These are phyloP conservation scores for Pseudoips prasinana DNA, from an alignment of 2,888 invertebrate species.

Conservation along the genomic window DNA sequence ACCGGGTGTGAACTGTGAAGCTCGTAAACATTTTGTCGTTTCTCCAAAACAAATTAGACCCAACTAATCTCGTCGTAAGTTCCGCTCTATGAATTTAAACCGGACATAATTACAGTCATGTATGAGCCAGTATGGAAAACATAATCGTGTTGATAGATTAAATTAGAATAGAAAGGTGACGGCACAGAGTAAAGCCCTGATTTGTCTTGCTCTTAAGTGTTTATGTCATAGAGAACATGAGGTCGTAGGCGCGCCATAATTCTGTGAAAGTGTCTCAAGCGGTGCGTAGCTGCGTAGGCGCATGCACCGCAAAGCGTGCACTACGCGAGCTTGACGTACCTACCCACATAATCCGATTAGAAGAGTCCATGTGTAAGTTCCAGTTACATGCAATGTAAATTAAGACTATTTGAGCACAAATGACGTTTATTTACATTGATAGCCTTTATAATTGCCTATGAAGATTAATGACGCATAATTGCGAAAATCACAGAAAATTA, in stretches of 20 bases:
- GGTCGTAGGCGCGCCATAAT: slow-evolving; percentile 62
- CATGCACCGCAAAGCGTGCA: slow-evolving; percentile 41
- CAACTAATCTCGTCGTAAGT: slow-evolving; percentile 23
- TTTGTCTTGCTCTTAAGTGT: slow-evolving; percentile 50
- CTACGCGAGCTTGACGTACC: slow-evolving; percentile 40
- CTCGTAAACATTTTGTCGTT: slow-evolving; percentile 29
- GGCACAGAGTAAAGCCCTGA: slow-evolving; percentile 48
- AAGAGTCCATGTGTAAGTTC: slow-evolving; percentile 36
- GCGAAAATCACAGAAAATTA: slow-evolving; percentile 18
- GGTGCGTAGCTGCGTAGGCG: slow-evolving; percentile 70
- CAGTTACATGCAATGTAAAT: slow-evolving; percentile 36
- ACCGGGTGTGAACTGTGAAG: slow-evolving; percentile 26
- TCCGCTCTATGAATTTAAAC: slow-evolving; percentile 16
- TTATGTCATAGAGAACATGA: slow-evolving; percentile 59
- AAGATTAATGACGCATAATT: slow-evolving; percentile 29
- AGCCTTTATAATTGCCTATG: slow-evolving; percentile 28
- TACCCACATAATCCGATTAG: slow-evolving; percentile 65
- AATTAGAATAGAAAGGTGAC: slow-evolving; percentile 40
- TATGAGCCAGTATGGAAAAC: slow-evolving; percentile 7
- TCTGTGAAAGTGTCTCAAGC: slow-evolving; percentile 65
- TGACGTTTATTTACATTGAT: slow-evolving; percentile 38
- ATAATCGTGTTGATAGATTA: slow-evolving; percentile 18
- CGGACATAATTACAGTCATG: slow-evolving; percentile 2
- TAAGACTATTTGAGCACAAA: slow-evolving; percentile 38
- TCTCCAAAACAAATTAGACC: slow-evolving; percentile 14